These are phyloP conservation scores for Equus quagga DNA, from an alignment of 2,113 vertebrate genomes.

Conservation along the genomic window DNA sequence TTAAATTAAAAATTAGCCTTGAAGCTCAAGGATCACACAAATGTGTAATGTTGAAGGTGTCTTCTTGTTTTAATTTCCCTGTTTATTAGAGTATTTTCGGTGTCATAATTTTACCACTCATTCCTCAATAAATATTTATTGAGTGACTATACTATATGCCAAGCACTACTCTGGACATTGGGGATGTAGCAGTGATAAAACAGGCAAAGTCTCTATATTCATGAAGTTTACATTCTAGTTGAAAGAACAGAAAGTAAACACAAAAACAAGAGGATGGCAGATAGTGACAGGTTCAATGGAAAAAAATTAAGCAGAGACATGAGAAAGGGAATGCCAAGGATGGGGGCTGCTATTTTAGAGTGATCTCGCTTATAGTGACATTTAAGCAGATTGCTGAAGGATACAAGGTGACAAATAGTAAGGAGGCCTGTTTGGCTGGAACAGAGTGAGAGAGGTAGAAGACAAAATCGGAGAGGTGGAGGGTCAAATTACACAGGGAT, in stretches of 20 bases:
- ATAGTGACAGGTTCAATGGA: background rate
- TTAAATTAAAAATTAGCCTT: background rate
- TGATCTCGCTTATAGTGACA: background rate
- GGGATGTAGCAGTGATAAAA: background rate
- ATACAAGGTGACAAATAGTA: background rate
- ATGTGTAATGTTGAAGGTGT: background rate
- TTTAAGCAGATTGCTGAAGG: background rate
- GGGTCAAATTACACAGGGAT: background rate
- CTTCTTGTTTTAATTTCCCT: background rate
- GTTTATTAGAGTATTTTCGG: background rate
- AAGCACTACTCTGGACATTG: background rate
- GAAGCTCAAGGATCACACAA: background rate
- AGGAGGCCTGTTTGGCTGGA: background rate
- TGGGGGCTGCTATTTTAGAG: background rate
- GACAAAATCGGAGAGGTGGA: background rate
- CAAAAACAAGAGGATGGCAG: background rate
- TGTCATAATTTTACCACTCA: background rate
- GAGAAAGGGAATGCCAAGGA: background rate
- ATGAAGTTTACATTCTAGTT: background rate
- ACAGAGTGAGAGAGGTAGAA: background rate
- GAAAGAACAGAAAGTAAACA: background rate
- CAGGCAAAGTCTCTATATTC: background rate
- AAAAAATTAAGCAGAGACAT: background rate
- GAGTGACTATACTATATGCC: background rate
- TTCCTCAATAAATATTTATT: background rate